Base-by-base conservation (phyloP, 2,888 invertebrate species). In the Nephrotoma guestfalica region DNA sequence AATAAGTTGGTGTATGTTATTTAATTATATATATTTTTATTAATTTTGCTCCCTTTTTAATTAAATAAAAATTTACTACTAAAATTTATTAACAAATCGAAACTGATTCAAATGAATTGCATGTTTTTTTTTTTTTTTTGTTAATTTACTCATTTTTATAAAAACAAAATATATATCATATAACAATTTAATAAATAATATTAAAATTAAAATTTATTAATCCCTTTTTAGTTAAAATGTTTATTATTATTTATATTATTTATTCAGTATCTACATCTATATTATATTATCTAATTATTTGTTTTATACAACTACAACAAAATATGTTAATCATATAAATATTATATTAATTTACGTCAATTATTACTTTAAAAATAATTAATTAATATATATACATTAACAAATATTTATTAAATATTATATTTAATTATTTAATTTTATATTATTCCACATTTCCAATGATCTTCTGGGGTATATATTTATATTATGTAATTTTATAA, bases 371-470 rank as follows among this genome's bases (percentile, higher is more conserved):
- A 83, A 40, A 40, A 5, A 40, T n/a, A 40, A 41, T 83, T 15
- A 41, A 6, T 15, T 84, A 84, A n/a, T 41, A 15, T 13, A n/a
- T 84, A 84, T 84, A 41, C 42, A 71, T 71, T 71, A 84, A 43
- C 15, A 43, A 43, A 43, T 43, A 85, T 42, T 43, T 85, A 85
- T 84, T 84, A 84, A 84, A 41, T 41, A 84, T 41, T 41, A 41
- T 84, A 84, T 41, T 84, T 84, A 84, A 84, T 84, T 42, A 42
- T 84, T 84, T 42, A 41, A 41, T 84, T 42, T 41, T 84, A n/a
- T 41, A 84, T 84, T 84, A 15, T 87, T 88, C 88, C 87, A 88
- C 89, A 89, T 89, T 89, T 89, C 89, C 89, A 89, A 89, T 89
- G 89, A 89, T 88, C 88, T 88, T 88, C 87, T 86, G 87, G 88